Evolutionary conservation across 2,888 invertebrate genomes (phyloP).

Genomic region (Chrysomela aeneicollis): DNA sequence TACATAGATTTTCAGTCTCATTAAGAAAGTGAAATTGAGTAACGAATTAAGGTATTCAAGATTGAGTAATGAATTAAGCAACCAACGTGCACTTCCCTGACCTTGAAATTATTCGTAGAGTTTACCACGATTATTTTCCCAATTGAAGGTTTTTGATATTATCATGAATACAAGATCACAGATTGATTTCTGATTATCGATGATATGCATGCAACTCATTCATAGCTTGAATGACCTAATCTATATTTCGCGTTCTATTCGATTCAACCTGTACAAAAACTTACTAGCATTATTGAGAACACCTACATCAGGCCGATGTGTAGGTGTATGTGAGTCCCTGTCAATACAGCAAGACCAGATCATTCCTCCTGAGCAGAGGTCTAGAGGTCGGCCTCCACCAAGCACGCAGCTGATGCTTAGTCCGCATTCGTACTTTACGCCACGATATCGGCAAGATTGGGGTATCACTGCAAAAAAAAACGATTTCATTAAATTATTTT

Average conservation of each 20-base stretch:
- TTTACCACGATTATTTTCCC: no score
- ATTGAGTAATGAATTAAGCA: no score
- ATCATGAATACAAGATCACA: no score
- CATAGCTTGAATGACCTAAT: no score
- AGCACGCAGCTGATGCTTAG: conserved; percentile 90
- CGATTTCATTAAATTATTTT: neutral
- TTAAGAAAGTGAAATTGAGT: no score
- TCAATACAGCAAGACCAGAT: conserved; percentile 95
- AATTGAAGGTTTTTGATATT: no score
- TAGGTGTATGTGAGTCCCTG: conserved; percentile 63
- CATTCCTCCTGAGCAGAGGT: conserved; percentile 91
- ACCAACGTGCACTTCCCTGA: no score
- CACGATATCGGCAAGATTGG: conserved; percentile 85
- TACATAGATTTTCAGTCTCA: no score
- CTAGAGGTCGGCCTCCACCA: conserved; percentile 86
- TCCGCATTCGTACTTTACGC: conserved; percentile 87
- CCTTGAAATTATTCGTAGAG: no score
- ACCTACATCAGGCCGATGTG: conserved; percentile 64
- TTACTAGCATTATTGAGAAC: conserved; percentile 89
- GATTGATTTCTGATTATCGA: no score
- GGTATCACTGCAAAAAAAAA: conserved; percentile 79
- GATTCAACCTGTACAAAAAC: conserved; percentile 58
- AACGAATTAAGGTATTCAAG: no score
- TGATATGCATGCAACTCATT: no score
- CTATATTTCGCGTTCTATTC: neutral